phyloP scores from a whole-genome alignment of 2,113 vertebrate genomes.

The Nettapus auritus region DNA sequence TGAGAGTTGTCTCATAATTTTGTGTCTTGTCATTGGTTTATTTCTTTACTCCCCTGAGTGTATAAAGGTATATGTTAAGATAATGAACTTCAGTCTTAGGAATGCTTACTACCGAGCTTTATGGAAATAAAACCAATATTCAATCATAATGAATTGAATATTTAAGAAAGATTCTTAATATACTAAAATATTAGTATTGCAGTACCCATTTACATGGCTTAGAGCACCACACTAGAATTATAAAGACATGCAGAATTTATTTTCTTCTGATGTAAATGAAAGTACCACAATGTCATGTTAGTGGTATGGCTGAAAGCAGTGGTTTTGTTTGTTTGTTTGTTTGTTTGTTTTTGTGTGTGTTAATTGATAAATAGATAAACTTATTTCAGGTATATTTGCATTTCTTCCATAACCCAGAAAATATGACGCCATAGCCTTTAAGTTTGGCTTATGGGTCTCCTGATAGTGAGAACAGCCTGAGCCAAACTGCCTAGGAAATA shows the following conservation, averaged over 20 bases:
- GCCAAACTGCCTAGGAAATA: not conserved
- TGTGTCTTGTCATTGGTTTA: constrained; percentile 7
- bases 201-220: not conserved
- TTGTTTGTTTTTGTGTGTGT: not conserved
- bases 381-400: not conserved
- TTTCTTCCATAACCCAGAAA: not conserved
- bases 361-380: not conserved
- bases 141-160: constrained; percentile 51
- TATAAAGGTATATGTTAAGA: constrained; percentile 42
- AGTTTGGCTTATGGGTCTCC: not conserved
- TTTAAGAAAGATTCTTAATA: constrained; percentile 48
- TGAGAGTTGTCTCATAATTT: constrained; percentile 46
- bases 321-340: not conserved
- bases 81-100: constrained; percentile 11
- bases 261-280: not conserved
- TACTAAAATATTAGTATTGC: not conserved
- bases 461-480: not conserved
- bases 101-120: constrained; percentile 49
- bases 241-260: not conserved
- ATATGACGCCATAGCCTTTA: not conserved
- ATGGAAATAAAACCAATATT: constrained; percentile 47
- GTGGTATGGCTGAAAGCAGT: not conserved
- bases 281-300: not conserved
- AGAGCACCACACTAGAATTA: not conserved
- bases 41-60: constrained; percentile 46